A percentile compares a stretch with the other conserved stretches of the same genome.
phyloP scores from a whole-genome alignment of 2,888 invertebrate genomes.

The Ischnura elegans region DNA sequence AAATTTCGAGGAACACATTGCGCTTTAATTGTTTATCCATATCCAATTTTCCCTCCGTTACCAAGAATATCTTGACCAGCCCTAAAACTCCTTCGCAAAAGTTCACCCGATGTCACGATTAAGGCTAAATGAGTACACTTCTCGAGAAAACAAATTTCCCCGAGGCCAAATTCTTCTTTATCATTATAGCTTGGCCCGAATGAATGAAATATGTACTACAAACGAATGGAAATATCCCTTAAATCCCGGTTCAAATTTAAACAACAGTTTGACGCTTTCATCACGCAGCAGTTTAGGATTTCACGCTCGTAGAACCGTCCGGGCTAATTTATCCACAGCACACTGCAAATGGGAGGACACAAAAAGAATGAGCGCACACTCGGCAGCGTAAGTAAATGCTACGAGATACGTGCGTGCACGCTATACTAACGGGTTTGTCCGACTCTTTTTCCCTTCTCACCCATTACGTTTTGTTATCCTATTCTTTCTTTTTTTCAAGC shows the following conservation, averaged over 20 bases:
- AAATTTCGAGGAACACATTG: too few relatives aligned
- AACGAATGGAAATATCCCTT: not conserved
- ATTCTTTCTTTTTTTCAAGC: not conserved
- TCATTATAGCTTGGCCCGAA: not conserved
- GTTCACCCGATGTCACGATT: not conserved
- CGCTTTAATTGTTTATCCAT: too few relatives aligned
- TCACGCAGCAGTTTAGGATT: not conserved
- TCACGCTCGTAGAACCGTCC: constrained; percentile 8
- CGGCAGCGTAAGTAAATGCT: not conserved
- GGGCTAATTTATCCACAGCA: constrained; percentile 1
- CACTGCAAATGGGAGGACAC: not conserved
- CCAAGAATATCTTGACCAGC: too few relatives aligned
- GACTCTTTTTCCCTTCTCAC: not conserved
- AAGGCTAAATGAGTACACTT: not conserved
- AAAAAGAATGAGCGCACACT: not conserved
- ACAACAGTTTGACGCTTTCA: constrained; percentile 7
- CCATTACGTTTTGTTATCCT: not conserved
- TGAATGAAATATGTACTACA: not conserved
- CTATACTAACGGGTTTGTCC: not conserved
- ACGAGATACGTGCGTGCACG: not conserved
- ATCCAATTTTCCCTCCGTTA: too few relatives aligned
- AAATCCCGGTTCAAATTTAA: not conserved
- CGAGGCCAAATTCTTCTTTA: not conserved
- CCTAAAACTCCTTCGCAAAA: too few relatives aligned
- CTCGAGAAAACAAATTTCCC: not conserved